These are phyloP conservation scores for Heteromurus nitidus DNA, from an alignment of 2,888 invertebrate species.

Conservation along the genomic window DNA sequence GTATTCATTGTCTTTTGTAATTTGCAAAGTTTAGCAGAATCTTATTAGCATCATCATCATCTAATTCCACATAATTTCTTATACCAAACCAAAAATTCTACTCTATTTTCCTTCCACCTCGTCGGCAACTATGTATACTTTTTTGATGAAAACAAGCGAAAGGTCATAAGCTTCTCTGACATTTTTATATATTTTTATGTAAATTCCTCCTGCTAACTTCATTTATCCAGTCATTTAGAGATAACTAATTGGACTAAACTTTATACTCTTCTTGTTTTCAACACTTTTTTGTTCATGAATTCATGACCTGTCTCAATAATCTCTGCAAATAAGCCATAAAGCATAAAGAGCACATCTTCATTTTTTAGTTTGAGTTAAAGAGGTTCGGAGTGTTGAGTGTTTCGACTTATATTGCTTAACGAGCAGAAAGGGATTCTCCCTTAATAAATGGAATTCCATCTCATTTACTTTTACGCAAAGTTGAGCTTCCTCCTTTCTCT, in stretches of 20 bases:
- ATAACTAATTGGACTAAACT: constrained; percentile 18
- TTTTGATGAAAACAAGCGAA: not conserved
- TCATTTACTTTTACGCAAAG: constrained; percentile 61
- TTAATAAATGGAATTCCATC: constrained; percentile 70
- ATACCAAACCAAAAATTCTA: no score
- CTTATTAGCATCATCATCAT: constrained; percentile 57
- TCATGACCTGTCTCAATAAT: constrained; percentile 16
- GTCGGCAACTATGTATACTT: not conserved
- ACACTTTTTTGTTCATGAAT: not conserved
- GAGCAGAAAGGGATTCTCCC: constrained; percentile 54
- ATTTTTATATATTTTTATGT: no score
- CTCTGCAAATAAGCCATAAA: not conserved
- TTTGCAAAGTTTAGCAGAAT: constrained; percentile 57
- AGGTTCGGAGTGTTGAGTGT: not conserved
- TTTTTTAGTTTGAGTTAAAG: no score
- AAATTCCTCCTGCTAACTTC: constrained; percentile 40
- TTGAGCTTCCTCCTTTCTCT: constrained; percentile 10
- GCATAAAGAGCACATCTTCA: not conserved
- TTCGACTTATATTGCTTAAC: constrained; percentile 8
- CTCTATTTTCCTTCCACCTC: not conserved
- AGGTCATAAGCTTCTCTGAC: no score
- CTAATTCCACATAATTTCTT: no score
- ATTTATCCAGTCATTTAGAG: constrained; percentile 42
- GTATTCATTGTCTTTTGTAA: constrained; percentile 52
- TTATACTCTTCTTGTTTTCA: constrained; percentile 50